A percentile compares a stretch with the other conserved stretches of the same genome.
These are phyloP conservation scores for Anolis sagrei DNA, from an alignment of 2,113 vertebrate species.

Conservation along the genomic window DNA sequence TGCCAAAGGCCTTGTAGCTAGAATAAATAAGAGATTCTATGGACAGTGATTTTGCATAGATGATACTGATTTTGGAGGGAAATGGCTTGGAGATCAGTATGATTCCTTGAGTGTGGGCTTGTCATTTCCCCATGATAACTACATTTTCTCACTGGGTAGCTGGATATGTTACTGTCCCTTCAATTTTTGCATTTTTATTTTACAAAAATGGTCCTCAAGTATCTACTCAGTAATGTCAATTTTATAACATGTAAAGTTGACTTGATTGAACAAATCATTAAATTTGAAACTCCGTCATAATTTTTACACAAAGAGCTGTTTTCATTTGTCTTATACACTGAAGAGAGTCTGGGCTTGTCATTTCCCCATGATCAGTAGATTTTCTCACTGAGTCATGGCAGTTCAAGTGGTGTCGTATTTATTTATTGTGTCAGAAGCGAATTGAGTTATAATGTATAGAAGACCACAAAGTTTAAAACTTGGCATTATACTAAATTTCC, in stretches of 20 bases:
- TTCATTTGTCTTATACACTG: constrained; percentile 14
- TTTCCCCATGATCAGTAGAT: too few species aligned
- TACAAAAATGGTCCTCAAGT: constrained; percentile 13
- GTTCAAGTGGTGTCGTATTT: too few species aligned
- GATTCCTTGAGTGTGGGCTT: background rate
- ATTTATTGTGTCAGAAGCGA: too few species aligned
- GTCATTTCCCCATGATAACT: background rate
- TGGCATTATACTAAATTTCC: too few species aligned
- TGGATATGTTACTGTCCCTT: constrained; percentile 12
- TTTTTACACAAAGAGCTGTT: constrained; percentile 36
- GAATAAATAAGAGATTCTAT: constrained; percentile 42
- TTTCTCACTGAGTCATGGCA: too few species aligned
- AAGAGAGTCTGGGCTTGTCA: too few species aligned
- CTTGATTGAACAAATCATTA: constrained; percentile 42
- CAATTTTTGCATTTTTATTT: constrained; percentile 15
- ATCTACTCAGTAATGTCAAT: constrained; percentile 41
- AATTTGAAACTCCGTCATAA: constrained; percentile 37
- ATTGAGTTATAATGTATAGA: too few species aligned
- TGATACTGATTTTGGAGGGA: background rate
- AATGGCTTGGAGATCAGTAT: background rate
- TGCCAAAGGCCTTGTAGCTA: constrained; percentile 39
- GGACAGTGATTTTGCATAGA: background rate
- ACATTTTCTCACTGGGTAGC: constrained; percentile 14
- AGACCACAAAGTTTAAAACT: too few species aligned
- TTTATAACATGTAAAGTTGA: constrained; percentile 24